Conservation (phyloP, 1,140 invertebrate species). For the Drosophila bocqueti region DNA sequence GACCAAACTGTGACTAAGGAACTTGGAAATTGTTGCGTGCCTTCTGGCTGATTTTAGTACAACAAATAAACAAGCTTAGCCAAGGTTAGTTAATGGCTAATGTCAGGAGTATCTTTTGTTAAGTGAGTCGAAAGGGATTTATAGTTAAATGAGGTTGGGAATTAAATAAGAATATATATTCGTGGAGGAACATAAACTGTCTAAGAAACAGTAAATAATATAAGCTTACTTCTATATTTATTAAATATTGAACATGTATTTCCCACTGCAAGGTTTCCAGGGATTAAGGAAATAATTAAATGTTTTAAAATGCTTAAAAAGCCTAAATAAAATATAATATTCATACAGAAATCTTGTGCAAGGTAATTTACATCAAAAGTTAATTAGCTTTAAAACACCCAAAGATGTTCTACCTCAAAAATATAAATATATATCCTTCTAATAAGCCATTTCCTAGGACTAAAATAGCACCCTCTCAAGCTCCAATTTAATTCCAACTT, state of each 20-base stretch:
- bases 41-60: constrained; percentile 15
- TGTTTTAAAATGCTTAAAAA: no score
- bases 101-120: constrained; percentile 7
- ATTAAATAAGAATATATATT: neutral
- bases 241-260: no score
- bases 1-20: constrained; percentile 28
- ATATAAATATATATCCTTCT: neutral
- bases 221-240: neutral
- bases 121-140: constrained; percentile 1
- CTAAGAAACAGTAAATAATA: neutral
- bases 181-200: neutral
- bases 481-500: neutral
- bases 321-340: neutral
- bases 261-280: no score
- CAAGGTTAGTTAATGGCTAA: constrained; percentile 13
- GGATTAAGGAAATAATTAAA: no score
- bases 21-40: constrained; percentile 34
- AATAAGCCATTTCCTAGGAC: neutral
- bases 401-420: neutral
- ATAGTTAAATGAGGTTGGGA: neutral
- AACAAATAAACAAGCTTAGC: constrained; percentile 17
- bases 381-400: neutral
- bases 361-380: neutral
- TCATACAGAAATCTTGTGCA: neutral
- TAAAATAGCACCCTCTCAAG: neutral